A percentile compares a stretch with the other conserved stretches of the same genome.
phyloP scores from a whole-genome alignment of 2,888 invertebrate species.

The Cybosia mesomella region DNA sequence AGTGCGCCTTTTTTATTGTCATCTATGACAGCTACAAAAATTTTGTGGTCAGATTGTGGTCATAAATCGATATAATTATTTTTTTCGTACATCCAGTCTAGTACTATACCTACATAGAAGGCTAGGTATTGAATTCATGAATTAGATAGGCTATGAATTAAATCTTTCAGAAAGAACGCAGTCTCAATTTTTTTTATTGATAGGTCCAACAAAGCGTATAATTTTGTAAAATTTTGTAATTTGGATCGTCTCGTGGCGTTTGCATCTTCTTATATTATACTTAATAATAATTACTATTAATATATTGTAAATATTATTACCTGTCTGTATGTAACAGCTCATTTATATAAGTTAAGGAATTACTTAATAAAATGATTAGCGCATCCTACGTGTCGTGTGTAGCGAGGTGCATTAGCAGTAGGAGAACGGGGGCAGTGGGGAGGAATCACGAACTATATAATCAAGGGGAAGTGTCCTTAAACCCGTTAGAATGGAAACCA shows the following conservation, averaged over 20 bases:
- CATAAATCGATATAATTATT: too few species aligned
- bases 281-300: constrained; percentile 13
- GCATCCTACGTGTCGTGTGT: background rate
- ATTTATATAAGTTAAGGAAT: constrained; percentile 17
- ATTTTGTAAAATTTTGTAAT: constrained; percentile 48
- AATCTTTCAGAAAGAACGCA: background rate
- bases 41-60: too few species aligned
- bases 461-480: too few species aligned
- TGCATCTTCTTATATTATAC: constrained; percentile 39
- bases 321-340: constrained; percentile 16
- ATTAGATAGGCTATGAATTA: background rate
- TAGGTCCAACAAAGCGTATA: constrained; percentile 5
- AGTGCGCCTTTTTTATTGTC: too few species aligned
- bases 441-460: background rate
- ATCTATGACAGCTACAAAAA: too few species aligned
- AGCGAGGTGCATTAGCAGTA: background rate
- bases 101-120: background rate
- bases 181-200: background rate
- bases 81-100: too few species aligned
- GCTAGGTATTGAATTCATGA: background rate
- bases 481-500: too few species aligned
- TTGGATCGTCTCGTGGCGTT: constrained; percentile 36
- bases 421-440: background rate
- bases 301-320: constrained; percentile 42
- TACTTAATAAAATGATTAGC: constrained; percentile 16